These are phyloP conservation scores for Xylota sylvarum DNA, from an alignment of 2,888 invertebrate genomes.

Conservation along the genomic window DNA sequence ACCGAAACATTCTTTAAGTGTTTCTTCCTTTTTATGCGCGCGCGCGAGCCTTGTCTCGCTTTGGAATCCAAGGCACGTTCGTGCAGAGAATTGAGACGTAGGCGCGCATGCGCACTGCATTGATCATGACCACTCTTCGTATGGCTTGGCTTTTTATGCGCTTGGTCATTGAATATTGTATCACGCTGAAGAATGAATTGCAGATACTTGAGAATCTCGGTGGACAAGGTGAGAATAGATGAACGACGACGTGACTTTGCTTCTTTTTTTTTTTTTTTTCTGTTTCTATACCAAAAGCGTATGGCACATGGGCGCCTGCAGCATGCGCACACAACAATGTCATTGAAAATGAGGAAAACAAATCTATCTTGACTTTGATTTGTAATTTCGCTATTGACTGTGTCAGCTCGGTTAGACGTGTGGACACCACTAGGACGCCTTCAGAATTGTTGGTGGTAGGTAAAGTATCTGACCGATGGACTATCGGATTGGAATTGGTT, in stretches of 20 bases:
- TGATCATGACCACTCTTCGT: slow-evolving; percentile 62
- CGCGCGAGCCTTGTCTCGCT: slow-evolving; percentile 25
- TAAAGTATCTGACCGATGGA: background rate
- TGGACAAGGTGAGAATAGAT: slow-evolving; percentile 45
- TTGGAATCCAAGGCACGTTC: slow-evolving; percentile 70
- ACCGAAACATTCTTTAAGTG: slow-evolving; percentile 63
- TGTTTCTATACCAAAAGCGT: no score
- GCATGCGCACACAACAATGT: slow-evolving; percentile 45
- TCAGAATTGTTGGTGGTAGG: slow-evolving; percentile 26
- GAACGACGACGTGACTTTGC: slow-evolving; percentile 60
- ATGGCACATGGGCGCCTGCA: slow-evolving; percentile 61
- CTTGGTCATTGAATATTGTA: slow-evolving; percentile 59
- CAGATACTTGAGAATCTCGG: slow-evolving; percentile 16
- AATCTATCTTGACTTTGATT: slow-evolving; percentile 66
- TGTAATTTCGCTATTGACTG: slow-evolving; percentile 66
- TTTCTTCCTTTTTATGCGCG: slow-evolving; percentile 35
- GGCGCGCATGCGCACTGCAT: slow-evolving; percentile 69
- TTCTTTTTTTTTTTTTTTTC: slow-evolving; percentile 5
- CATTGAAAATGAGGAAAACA: slow-evolving; percentile 39
- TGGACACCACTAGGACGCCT: slow-evolving; percentile 62
- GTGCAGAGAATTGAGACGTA: slow-evolving; percentile 72
- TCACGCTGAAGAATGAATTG: slow-evolving; percentile 16
- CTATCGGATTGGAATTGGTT: slow-evolving; percentile 11
- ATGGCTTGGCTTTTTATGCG: slow-evolving; percentile 53
- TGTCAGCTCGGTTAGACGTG: slow-evolving; percentile 66